Evolutionary conservation across 2,797 vertebrate species (phyloP), one percentile per base, ranked within the genome.

Genomic region (Pteronotus mesoamericanus): DNA sequence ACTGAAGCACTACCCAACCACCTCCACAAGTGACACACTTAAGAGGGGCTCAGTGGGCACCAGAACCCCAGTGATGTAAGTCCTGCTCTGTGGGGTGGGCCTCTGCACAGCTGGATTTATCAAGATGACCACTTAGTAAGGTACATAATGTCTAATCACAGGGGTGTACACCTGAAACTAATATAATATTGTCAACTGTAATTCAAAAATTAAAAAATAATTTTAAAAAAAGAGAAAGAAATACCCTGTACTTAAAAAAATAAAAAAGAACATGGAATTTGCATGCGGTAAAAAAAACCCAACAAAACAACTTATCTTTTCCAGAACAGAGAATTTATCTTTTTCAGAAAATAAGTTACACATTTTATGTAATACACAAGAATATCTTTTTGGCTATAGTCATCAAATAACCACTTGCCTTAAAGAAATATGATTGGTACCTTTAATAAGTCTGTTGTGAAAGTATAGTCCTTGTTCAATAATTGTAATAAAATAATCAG

Each of bases 271-370:
- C 9, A 32, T 77, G 11, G 18, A 34, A 46, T 32, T 7, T 51
- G 19, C 19, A 51, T 51, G 6, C 19, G 51, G 32, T 1, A 0
- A 1, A 32, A 75, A n/a, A 14, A 75, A 22, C n/a, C n/a, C 55
- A 57, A 57, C 48, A 48, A 1, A 29, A 44, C n/a, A n/a, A n/a
- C n/a, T n/a, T n/a, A n/a, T n/a, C n/a, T n/a, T n/a, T n/a, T n/a
- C n/a, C 44, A 29, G 15, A 44, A 74, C 9, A 46, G 46, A 46
- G 9, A 66, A 34, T 16, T 87, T 89, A 11, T 64, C 53, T 71
- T 86, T 68, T 94, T 77, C 75, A 91, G 19, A 79, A 96, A 89
- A 66, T 89, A 95, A 80, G 9, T 48, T 77, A 14, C 72, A 34
- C 9, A 46, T 59, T 21, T 51, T 90, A 34, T 74, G 87, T 69